phyloP scores from a whole-genome alignment of 2,888 invertebrate species.

The Eristalis intricaria region DNA sequence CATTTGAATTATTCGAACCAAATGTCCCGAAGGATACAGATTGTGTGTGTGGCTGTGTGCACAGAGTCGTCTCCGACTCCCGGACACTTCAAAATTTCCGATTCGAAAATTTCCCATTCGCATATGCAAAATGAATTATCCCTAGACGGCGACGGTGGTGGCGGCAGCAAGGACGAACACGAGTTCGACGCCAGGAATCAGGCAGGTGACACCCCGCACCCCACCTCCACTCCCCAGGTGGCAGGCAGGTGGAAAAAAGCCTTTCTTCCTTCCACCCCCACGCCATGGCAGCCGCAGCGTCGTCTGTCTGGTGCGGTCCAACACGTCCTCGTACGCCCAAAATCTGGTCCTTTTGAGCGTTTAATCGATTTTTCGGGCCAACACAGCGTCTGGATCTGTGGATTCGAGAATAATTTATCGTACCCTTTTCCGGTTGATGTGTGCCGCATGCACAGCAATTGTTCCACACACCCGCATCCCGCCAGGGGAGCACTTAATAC shows the following conservation, averaged over 20 bases:
- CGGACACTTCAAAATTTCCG: conserved; percentile 62
- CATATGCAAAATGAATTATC: conserved; percentile 71
- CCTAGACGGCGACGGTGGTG: neutral
- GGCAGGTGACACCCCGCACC: neutral
- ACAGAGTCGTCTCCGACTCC: neutral
- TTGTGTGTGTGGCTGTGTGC: neutral
- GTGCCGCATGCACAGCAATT: conserved; percentile 64
- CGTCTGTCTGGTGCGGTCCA: neutral
- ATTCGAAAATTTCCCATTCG: conserved; percentile 68
- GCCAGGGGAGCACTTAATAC: conserved; percentile 39
- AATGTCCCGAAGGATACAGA: conserved; percentile 55
- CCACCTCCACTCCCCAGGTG: conserved; percentile 48
- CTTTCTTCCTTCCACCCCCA: conserved; percentile 41
- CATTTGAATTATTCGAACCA: conserved; percentile 61
- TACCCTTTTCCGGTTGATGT: conserved; percentile 71
- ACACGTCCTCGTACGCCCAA: conserved; percentile 36
- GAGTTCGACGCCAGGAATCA: conserved; percentile 39
- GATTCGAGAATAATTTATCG: conserved; percentile 68
- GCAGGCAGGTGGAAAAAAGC: conserved; percentile 68
- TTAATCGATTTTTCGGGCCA: conserved; percentile 69
- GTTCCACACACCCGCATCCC: conserved; percentile 21
- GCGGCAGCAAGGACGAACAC: neutral
- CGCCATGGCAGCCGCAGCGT: conserved; percentile 1
- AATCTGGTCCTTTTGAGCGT: conserved; percentile 65
- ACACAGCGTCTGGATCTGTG: conserved; percentile 49